A percentile compares a stretch with the other conserved stretches of the same genome.
phyloP scores from a whole-genome alignment of 1,140 invertebrate genomes.

The Drosophila insularis region DNA sequence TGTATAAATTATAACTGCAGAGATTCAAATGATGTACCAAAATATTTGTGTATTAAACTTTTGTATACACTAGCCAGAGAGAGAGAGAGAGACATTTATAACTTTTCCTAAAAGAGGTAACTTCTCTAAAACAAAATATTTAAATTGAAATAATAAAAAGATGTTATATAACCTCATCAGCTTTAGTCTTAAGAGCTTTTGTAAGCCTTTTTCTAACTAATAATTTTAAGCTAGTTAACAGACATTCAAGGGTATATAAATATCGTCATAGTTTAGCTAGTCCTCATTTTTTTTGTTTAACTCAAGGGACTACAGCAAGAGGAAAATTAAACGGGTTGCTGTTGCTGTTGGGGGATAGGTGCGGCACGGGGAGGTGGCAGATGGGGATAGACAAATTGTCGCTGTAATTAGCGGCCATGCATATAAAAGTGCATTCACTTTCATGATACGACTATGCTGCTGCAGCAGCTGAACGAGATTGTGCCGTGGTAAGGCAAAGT shows the following conservation, averaged over 20 bases:
- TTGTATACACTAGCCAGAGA: background rate
- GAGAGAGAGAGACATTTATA: conserved; percentile 14
- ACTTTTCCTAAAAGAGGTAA: too few relatives aligned
- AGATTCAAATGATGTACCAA: conserved; percentile 44
- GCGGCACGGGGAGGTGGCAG: background rate
- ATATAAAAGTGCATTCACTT: conserved; percentile 80
- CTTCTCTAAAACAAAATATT: too few relatives aligned
- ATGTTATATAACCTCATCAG: too few relatives aligned
- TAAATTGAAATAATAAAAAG: too few relatives aligned
- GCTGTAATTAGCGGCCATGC: conserved; percentile 75
- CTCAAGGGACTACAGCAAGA: conserved; percentile 41
- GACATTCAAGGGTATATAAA: background rate
- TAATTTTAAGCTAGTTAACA: too few relatives aligned
- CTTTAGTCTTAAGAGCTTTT: too few relatives aligned
- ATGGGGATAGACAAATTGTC: conserved; percentile 70
- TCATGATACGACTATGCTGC: conserved; percentile 60
- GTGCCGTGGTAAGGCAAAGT: background rate
- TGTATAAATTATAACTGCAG: conserved; percentile 21
- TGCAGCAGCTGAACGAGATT: conserved; percentile 28
- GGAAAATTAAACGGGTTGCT: conserved; percentile 1
- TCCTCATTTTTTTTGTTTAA: conserved; percentile 32
- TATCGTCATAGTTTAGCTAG: background rate
- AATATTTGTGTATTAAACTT: background rate
- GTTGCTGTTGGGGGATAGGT: background rate
- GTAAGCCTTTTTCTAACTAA: too few relatives aligned